Percentiles rank a stretch among this genome's conserved stretches.
Conservation (phyloP, 2,888 invertebrate species). For the Ametastegia equiseti region DNA sequence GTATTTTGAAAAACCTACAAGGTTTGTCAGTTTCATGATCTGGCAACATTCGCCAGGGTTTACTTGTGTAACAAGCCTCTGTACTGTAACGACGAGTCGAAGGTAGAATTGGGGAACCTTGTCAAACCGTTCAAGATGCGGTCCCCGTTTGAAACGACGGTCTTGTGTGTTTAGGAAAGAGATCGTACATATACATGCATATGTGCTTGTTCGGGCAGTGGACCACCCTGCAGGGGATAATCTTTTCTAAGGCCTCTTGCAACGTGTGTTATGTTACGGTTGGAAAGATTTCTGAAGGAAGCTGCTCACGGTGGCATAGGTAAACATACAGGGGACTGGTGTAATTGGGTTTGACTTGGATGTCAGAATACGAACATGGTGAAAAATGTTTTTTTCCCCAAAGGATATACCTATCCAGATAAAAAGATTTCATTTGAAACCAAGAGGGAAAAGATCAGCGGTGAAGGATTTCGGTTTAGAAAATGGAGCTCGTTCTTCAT, state of each 20-base stretch:
- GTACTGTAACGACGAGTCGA: neutral
- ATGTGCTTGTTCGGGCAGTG: constrained; percentile 5
- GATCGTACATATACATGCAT: constrained; percentile 31
- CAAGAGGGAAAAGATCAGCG: neutral
- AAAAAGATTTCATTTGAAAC: neutral
- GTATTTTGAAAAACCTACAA: neutral
- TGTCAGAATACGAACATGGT: neutral
- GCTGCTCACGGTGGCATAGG: constrained; percentile 27
- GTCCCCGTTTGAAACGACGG: constrained; percentile 1
- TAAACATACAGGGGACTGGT: constrained; percentile 7
- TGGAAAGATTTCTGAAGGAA: constrained; percentile 17
- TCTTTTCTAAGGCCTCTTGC: constrained; percentile 30
- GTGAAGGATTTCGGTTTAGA: neutral
- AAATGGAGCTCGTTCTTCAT: neutral
- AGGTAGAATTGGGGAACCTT: constrained; percentile 24
- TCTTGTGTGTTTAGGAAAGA: constrained; percentile 40
- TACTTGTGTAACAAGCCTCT: neutral
- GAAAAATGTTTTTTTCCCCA: neutral
- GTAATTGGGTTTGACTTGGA: constrained; percentile 28
- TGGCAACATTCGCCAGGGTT: neutral
- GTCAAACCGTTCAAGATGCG: constrained; percentile 34
- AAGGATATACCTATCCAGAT: neutral
- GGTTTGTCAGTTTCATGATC: constrained; percentile 13
- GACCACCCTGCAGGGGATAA: constrained; percentile 29
- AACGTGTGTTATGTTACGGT: constrained; percentile 16